Evolutionary conservation across 1,140 invertebrate genomes (phyloP).

Genomic region (Paralvinella palmiformis): DNA sequence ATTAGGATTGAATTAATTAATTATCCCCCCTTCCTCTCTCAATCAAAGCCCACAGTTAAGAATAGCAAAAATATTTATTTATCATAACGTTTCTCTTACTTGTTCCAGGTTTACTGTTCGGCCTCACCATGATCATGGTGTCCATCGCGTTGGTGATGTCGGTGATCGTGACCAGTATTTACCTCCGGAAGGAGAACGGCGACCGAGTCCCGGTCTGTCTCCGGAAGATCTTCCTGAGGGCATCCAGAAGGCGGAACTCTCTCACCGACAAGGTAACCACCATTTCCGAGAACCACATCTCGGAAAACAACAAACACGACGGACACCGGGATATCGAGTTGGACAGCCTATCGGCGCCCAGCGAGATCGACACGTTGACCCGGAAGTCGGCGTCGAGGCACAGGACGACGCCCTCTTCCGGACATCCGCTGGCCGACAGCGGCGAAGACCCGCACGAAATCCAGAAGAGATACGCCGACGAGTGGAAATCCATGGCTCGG

Average conservation of each 20-base stretch:
- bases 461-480: conserved; percentile 1
- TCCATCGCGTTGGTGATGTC: conserved; percentile 25
- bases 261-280: background rate
- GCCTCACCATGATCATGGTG: conserved; percentile 25
- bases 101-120: conserved; percentile 22
- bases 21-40: too few species aligned
- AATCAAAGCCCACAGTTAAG: too few species aligned
- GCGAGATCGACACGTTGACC: conserved; percentile 2
- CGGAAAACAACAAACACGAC: background rate
- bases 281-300: background rate
- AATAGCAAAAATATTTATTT: too few species aligned
- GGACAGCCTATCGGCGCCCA: conserved; percentile 12
- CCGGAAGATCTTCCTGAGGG: conserved; percentile 6
- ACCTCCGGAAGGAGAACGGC: conserved; percentile 17
- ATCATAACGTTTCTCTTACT: too few species aligned
- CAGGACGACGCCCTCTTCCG: background rate
- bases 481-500: conserved; percentile 18
- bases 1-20: too few species aligned
- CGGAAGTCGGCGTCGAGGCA: background rate
- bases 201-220: conserved; percentile 12
- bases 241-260: background rate
- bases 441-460: background rate
- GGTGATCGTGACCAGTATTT: conserved; percentile 25
- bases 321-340: conserved; percentile 10
- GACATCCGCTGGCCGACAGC: background rate